These are phyloP conservation scores for Leucopternis melanops DNA, from an alignment of 2,113 vertebrate species.

Conservation along the genomic window DNA sequence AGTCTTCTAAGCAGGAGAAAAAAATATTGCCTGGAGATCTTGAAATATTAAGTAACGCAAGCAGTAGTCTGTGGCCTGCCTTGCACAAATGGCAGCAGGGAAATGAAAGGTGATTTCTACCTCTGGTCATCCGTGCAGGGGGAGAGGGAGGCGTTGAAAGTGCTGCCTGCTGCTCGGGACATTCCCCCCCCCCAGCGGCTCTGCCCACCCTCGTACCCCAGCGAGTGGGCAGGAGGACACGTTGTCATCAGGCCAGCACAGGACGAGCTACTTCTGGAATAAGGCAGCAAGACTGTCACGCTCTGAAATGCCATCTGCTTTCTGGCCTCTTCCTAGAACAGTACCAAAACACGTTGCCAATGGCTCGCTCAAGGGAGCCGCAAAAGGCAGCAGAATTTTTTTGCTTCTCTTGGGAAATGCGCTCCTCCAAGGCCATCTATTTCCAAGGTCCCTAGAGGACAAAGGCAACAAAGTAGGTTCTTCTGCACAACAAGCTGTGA, in stretches of 20 bases:
- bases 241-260: background rate
- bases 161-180: background rate
- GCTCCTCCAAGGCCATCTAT: background rate
- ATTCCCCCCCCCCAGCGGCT: background rate
- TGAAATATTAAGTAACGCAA: background rate
- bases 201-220: background rate
- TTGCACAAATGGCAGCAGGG: background rate
- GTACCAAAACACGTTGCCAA: background rate
- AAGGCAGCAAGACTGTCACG: background rate
- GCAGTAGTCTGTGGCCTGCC: background rate
- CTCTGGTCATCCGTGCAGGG: background rate
- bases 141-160: background rate
- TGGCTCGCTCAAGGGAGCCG: background rate
- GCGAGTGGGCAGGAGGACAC: accelerated
- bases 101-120: background rate
- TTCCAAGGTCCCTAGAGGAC: background rate
- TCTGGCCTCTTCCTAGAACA: background rate
- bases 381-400: background rate
- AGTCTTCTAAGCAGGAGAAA: background rate
- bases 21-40: background rate
- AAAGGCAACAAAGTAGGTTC: background rate
- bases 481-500: background rate
- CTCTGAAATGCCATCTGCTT: background rate
- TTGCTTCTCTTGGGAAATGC: background rate
- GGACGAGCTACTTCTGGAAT: background rate